Percentiles rank a stretch among this genome's conserved stretches.
Evolutionary conservation across 2,888 invertebrate genomes (phyloP).

Genomic region (Netelia inedita): DNA sequence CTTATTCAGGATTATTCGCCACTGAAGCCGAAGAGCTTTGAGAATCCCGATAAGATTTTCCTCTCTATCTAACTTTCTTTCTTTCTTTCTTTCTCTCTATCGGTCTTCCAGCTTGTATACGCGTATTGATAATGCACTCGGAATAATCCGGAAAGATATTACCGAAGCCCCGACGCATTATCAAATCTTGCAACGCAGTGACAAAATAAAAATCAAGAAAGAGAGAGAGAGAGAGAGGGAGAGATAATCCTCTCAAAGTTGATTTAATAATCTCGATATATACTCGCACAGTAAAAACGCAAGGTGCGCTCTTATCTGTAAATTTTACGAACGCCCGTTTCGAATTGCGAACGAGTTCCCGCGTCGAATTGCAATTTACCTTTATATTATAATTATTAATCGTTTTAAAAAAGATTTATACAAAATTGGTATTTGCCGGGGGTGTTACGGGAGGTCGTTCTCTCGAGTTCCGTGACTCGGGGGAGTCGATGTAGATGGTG

Average conservation of each 20-base stretch:
- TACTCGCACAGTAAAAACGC: background rate
- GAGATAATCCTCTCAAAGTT: conserved; percentile 38
- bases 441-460: background rate
- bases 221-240: background rate
- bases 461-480: conserved; percentile 43
- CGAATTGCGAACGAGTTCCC: background rate
- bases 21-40: conserved; percentile 23
- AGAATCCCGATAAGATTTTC: conserved; percentile 38
- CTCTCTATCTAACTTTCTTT: background rate
- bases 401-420: background rate
- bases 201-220: too few relatives aligned
- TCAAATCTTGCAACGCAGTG: conserved; percentile 6
- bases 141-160: conserved; percentile 31
- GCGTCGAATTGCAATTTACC: too few relatives aligned
- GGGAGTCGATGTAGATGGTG: conserved; percentile 35
- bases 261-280: conserved; percentile 23
- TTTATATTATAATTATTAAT: too few relatives aligned
- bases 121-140: background rate
- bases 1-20: background rate
- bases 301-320: background rate
- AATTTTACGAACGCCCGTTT: background rate
- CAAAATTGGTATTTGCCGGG: background rate
- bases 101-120: background rate
- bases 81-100: background rate
- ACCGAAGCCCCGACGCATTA: conserved; percentile 41